Percentiles rank a stretch among this genome's conserved stretches.
phyloP scores from a whole-genome alignment of 2,797 vertebrate genomes.

The Pipistrellus pipistrellus region DNA sequence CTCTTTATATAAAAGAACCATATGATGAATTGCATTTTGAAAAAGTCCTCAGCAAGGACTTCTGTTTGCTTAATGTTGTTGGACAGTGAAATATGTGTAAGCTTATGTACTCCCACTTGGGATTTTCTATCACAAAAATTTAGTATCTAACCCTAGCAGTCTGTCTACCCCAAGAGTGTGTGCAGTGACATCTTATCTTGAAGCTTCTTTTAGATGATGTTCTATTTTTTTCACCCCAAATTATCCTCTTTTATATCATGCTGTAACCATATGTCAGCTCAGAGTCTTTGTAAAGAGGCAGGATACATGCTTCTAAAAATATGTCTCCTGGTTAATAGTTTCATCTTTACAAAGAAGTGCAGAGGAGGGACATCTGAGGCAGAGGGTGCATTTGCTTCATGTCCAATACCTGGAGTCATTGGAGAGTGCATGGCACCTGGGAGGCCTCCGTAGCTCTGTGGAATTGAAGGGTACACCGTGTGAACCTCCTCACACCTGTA shows the following conservation, averaged over 20 bases:
- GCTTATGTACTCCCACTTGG: background rate
- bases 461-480: accelerated
- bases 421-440: background rate
- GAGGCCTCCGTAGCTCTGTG: background rate
- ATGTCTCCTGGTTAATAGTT: background rate
- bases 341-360: background rate
- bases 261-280: background rate
- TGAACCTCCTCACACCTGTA: background rate
- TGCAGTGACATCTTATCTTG: background rate
- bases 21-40: background rate
- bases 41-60: background rate
- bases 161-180: background rate
- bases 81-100: background rate
- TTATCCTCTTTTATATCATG: background rate
- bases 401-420: background rate
- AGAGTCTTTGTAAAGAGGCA: background rate
- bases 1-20: background rate
- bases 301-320: constrained; percentile 6
- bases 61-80: background rate
- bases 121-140: background rate
- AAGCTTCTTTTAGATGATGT: constrained; percentile 1
- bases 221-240: constrained; percentile 7
- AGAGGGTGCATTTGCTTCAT: background rate
- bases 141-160: background rate
- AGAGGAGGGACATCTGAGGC: background rate